These are phyloP conservation scores for Drosophila albomicans DNA, from an alignment of 1,140 invertebrate genomes.

Conservation along the genomic window DNA sequence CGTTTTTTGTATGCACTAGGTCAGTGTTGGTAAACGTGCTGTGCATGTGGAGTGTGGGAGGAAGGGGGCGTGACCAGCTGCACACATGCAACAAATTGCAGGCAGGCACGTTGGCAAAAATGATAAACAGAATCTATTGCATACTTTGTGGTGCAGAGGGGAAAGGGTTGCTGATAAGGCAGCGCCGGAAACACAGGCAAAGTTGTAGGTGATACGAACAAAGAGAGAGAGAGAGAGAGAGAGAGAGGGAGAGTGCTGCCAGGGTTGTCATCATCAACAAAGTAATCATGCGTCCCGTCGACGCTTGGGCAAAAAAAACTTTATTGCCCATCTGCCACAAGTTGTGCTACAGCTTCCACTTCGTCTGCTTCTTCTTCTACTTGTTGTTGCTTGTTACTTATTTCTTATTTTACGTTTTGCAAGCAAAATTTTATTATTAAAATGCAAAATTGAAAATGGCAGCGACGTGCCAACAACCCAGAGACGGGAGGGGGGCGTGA, in stretches of 20 bases:
- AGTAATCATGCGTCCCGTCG: constrained; percentile 72
- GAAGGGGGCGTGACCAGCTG: constrained; percentile 24
- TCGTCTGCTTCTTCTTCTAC: constrained; percentile 24
- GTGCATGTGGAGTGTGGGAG: constrained; percentile 22
- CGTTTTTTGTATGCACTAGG: neutral
- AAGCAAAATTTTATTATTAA: constrained; percentile 81
- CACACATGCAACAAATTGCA: constrained; percentile 70
- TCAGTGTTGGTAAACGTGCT: constrained; percentile 41
- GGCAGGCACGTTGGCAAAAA: constrained; percentile 68
- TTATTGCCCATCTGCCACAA: constrained; percentile 67
- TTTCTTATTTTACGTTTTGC: constrained; percentile 54
- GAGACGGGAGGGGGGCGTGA: constrained; percentile 24
- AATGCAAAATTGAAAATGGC: constrained; percentile 82
- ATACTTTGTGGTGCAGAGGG: constrained; percentile 75
- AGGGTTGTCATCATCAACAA: constrained; percentile 82
- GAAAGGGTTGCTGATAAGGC: constrained; percentile 31
- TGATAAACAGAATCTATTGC: constrained; percentile 81
- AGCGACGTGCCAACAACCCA: constrained; percentile 58
- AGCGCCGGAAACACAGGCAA: constrained; percentile 31
- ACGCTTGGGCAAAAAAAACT: constrained; percentile 42
- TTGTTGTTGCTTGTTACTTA: constrained; percentile 18
- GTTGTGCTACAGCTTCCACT: constrained; percentile 43
- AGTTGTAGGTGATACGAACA: constrained; percentile 21
- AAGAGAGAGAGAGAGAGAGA: constrained; percentile 16
- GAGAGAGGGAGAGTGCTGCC: constrained; percentile 22